phyloP scores from a whole-genome alignment of 2,113 vertebrate genomes.

The Nansenia antarctica region DNA sequence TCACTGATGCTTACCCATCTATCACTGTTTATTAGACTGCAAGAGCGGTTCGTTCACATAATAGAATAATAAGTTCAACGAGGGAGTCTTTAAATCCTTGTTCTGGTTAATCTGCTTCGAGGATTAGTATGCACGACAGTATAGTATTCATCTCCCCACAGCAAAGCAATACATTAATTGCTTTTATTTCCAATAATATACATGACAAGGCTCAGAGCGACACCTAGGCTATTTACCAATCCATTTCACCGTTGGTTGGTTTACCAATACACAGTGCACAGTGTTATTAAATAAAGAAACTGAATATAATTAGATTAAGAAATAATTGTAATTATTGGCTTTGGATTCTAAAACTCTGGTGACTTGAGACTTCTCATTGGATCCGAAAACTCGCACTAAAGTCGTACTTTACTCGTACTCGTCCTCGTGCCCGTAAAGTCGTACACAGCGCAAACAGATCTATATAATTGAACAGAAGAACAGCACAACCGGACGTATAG shows the following conservation, averaged over 20 bases:
- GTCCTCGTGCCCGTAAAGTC: too few species aligned
- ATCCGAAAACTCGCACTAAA: too few species aligned
- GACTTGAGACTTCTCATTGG: too few species aligned
- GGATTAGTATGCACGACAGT: background rate
- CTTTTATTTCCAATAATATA: background rate
- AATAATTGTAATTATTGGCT: too few species aligned
- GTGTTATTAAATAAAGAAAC: background rate
- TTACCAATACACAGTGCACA: background rate
- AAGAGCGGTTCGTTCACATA: background rate
- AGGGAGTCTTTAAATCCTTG: background rate
- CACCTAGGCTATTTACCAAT: background rate
- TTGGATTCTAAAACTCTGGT: too few species aligned
- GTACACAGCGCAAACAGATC: too few species aligned
- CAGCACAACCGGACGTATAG: too few species aligned
- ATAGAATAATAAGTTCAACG: background rate
- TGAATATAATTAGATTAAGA: background rate
- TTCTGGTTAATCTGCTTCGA: background rate
- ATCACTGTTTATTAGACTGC: background rate
- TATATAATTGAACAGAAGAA: too few species aligned
- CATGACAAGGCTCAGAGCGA: background rate
- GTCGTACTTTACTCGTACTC: too few species aligned
- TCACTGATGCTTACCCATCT: too few species aligned
- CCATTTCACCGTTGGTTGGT: background rate
- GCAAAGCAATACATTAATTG: slow-evolving; percentile 1
- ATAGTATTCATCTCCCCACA: background rate